Evolutionary conservation across 2,797 vertebrate species (phyloP), one percentile per base, ranked within the genome.

Genomic region (Prunella strophiata): DNA sequence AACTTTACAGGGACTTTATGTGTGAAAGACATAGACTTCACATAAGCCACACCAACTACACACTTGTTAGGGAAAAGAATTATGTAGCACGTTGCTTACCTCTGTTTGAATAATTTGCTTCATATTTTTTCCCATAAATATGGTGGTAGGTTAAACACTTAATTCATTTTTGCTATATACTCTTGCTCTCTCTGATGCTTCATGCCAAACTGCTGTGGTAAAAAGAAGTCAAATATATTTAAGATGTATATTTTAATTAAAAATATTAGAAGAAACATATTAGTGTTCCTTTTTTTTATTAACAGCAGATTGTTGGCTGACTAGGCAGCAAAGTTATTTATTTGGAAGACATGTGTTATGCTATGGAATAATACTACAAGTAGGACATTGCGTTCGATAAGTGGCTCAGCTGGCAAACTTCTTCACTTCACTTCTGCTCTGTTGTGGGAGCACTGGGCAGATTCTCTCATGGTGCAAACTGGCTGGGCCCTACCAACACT

Each of bases 201-300:
- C 76, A 73, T 95, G 94, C 93, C 96, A 97, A 94, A 94, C 66
- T 94, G 42, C 74, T 92, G 91, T 26, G 67, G 85, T 88, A 95
- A 93, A 93, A 95, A 92, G 25, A 84, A 89, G 55, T 94, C 19
- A 65, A 91, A 81, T 88, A 65, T 71, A 86, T 95, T 94, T 76
- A 93, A 94, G 74, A 91, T 1, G 2, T 94, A 87, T 79, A 91
- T 94, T 97, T 95, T 96, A 97, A 97, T 97, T 95, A 93, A 96
- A 95, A 92, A 83, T 96, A 93, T 94, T 95, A 95, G 77, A 74
- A 96, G 42, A 93, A 96, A 87, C 58, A n/a, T 94, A 93, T 94
- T 96, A 91, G 50, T 85, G 26, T 93, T 92, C 45, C n/a, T 57
- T 93, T 81, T 80, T 85, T 91, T 94, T 93, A 97, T 95, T 95